Conservation (phyloP, 1,140 invertebrate genomes). For the Tetragnatha versicolor region DNA sequence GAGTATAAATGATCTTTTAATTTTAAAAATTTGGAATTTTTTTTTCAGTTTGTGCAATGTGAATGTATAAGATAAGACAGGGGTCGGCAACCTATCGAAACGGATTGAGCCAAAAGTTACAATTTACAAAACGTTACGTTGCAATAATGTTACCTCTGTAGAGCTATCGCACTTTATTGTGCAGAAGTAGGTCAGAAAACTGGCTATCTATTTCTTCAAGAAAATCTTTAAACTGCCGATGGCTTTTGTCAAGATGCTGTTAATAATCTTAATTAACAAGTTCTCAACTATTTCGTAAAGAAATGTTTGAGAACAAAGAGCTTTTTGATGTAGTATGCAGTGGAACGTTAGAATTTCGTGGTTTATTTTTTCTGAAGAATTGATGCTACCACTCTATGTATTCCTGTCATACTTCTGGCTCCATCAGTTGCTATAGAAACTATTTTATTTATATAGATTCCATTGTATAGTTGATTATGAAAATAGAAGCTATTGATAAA, state of each 20-base stretch:
- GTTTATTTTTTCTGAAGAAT: constrained; percentile 18
- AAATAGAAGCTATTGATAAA: not conserved
- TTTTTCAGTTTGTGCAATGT: too few species aligned
- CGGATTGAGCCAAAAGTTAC: too few species aligned
- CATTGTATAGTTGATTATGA: not conserved
- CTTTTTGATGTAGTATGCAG: constrained; percentile 14
- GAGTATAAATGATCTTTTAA: too few species aligned
- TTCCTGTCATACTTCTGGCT: not conserved
- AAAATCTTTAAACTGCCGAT: constrained; percentile 61
- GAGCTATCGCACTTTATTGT: constrained; percentile 60
- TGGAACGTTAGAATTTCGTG: not conserved
- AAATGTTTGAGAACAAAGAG: not conserved
- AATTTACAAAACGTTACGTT: not conserved
- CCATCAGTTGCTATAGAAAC: not conserved
- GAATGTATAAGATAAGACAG: too few species aligned
- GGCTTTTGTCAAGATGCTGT: constrained; percentile 60
- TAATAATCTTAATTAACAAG: constrained; percentile 58
- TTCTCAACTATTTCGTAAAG: constrained; percentile 35
- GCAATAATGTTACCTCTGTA: constrained; percentile 51
- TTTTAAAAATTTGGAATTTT: too few species aligned
- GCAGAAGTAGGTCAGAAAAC: constrained; percentile 60
- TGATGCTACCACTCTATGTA: not conserved
- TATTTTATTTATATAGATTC: not conserved
- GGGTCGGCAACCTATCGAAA: too few species aligned
- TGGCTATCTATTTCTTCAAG: constrained; percentile 58